A percentile compares a stretch with the other conserved stretches of the same genome.
Conservation (phyloP, 2,797 vertebrate genomes). For the Gymnodraco acuticeps region DNA sequence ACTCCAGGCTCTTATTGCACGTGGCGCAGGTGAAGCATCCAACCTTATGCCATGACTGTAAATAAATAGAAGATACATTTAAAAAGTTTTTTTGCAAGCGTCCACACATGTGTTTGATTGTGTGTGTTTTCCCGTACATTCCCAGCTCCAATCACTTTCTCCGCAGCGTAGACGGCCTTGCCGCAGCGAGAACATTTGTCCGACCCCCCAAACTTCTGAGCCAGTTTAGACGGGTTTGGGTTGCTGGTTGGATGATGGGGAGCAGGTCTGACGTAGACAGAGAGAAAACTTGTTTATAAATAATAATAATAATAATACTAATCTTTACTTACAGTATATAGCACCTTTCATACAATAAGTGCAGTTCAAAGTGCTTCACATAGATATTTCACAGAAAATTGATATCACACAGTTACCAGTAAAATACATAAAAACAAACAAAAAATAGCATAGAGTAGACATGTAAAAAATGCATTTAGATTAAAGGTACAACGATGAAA, state of each 20-base stretch:
- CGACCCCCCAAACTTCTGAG: slow-evolving; percentile 89
- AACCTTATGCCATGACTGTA: slow-evolving; percentile 93
- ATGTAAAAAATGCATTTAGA: no score
- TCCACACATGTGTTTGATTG: background rate
- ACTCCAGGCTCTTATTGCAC: slow-evolving; percentile 95
- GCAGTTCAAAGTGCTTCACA: no score
- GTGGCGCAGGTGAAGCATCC: slow-evolving; percentile 93
- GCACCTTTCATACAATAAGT: no score
- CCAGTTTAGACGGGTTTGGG: slow-evolving; percentile 88
- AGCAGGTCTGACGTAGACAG: slow-evolving; percentile 70
- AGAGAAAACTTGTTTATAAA: background rate
- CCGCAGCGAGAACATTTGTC: slow-evolving; percentile 93
- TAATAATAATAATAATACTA: no score
- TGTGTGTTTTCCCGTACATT: slow-evolving; percentile 84
- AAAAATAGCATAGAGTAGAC: no score
- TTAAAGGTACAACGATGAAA: no score
- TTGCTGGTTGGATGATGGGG: slow-evolving; percentile 89
- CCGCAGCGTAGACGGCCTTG: slow-evolving; percentile 92
- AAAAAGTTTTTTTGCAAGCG: background rate
- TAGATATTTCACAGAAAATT: no score
- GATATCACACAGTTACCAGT: no score
- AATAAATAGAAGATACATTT: slow-evolving; percentile 14
- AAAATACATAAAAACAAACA: no score
- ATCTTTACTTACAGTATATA: no score
- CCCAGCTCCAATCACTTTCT: slow-evolving; percentile 95